Evolutionary conservation across 2,797 vertebrate genomes (phyloP).

Genomic region (Bradypodion pumilum): DNA sequence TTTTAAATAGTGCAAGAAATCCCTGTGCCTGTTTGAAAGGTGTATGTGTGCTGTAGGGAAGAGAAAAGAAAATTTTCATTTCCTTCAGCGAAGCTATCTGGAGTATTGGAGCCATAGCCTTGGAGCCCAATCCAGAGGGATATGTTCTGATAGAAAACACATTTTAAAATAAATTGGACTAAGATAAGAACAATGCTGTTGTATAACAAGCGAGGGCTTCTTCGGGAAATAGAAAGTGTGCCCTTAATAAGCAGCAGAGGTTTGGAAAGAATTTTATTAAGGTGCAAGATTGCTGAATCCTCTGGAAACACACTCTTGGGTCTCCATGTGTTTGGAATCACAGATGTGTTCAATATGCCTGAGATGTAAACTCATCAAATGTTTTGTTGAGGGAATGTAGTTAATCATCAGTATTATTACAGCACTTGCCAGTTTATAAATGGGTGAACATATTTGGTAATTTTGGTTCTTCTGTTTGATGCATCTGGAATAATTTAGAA

Average conservation of each 20-base stretch:
- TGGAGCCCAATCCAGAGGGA: not conserved
- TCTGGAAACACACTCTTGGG: slow-evolving; percentile 28
- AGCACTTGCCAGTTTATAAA: slow-evolving; percentile 3
- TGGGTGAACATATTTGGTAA: slow-evolving; percentile 1
- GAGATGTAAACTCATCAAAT: slow-evolving; percentile 10
- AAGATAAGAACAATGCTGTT: not conserved
- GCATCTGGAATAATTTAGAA: not conserved
- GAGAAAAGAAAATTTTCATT: not conserved
- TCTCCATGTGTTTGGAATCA: slow-evolving; percentile 10
- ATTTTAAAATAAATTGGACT: not conserved
- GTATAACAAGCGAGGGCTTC: not conserved
- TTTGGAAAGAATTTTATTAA: slow-evolving; percentile 60
- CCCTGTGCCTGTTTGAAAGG: too few species aligned
- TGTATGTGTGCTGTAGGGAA: too few species aligned
- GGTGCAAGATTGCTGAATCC: slow-evolving; percentile 44
- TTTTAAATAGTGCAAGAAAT: too few species aligned
- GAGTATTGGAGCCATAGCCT: not conserved
- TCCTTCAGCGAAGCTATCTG: not conserved
- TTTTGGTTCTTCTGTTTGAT: not conserved
- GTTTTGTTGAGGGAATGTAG: not conserved
- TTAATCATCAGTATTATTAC: slow-evolving; percentile 10
- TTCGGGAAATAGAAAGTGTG: not conserved
- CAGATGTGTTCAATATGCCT: slow-evolving; percentile 6
- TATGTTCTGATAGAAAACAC: not conserved
- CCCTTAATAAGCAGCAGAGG: slow-evolving; percentile 48